Percentiles rank a stretch among this genome's conserved stretches.
phyloP scores from a whole-genome alignment of 2,888 invertebrate genomes.

The Alviniconcha strummeri region DNA sequence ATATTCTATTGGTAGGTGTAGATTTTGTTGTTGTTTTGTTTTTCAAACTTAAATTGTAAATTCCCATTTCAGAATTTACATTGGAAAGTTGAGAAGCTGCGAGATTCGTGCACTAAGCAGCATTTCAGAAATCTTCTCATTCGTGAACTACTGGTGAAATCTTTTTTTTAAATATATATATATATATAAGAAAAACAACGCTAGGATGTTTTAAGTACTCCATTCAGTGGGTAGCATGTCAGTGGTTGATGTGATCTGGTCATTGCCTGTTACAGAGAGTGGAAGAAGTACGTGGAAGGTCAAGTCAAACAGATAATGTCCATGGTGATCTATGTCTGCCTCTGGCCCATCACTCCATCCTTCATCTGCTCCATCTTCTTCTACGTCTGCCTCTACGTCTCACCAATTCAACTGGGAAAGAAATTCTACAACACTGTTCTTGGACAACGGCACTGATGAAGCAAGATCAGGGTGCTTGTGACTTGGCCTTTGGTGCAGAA shows the following conservation, averaged over 20 bases:
- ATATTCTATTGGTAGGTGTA: too few relatives aligned
- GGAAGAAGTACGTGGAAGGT: slow-evolving; percentile 38
- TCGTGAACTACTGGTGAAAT: too few relatives aligned
- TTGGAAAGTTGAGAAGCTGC: too few relatives aligned
- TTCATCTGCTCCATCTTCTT: slow-evolving; percentile 60
- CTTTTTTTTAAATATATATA: neutral
- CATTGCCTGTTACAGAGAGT: slow-evolving; percentile 46
- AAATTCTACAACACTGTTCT: neutral
- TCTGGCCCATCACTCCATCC: slow-evolving; percentile 62
- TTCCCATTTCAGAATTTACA: too few relatives aligned
- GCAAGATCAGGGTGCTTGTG: neutral
- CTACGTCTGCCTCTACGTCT: slow-evolving; percentile 57
- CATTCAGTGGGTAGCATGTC: too few relatives aligned
- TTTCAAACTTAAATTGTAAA: too few relatives aligned
- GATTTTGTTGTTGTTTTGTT: too few relatives aligned
- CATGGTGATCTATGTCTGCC: slow-evolving; percentile 48
- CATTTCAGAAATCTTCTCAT: too few relatives aligned
- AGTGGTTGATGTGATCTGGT: slow-evolving; percentile 23
- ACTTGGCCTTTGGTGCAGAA: neutral
- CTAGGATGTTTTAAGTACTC: too few relatives aligned
- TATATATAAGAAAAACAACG: too few relatives aligned
- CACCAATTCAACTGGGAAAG: slow-evolving; percentile 44
- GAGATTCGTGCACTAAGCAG: too few relatives aligned
- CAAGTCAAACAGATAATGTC: slow-evolving; percentile 49
- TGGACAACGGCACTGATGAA: neutral